A percentile compares a stretch with the other conserved stretches of the same genome.
phyloP scores from a whole-genome alignment of 2,113 vertebrate species.

The Centropus bengalensis region DNA sequence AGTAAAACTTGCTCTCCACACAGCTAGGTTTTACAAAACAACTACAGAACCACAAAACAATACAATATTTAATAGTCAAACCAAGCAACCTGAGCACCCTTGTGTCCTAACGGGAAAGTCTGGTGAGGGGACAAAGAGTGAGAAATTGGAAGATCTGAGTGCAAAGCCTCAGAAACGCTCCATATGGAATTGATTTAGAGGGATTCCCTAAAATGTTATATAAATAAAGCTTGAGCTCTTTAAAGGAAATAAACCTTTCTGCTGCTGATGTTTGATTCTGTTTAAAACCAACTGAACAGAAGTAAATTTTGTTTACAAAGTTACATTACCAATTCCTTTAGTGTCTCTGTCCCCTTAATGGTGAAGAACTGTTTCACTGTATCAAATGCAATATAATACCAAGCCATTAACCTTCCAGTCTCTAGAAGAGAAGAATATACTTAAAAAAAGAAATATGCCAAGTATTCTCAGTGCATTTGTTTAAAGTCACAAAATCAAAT shows the following conservation, averaged over 20 bases:
- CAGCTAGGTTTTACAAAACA: background rate
- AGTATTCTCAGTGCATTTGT: background rate
- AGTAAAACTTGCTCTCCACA: background rate
- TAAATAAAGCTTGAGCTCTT: background rate
- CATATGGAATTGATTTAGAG: background rate
- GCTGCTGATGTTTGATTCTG: background rate
- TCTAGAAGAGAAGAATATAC: constrained; percentile 76
- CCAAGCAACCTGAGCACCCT: background rate
- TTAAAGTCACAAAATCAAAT: background rate
- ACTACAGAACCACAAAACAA: background rate
- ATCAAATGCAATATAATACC: constrained; percentile 93
- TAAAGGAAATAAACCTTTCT: background rate
- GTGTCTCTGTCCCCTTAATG: constrained; percentile 85
- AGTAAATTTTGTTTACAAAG: constrained; percentile 30
- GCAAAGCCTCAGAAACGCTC: background rate
- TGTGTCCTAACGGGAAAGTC: background rate
- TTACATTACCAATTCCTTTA: constrained; percentile 88
- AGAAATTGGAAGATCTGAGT: background rate
- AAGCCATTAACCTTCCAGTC: constrained; percentile 91
- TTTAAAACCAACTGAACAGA: background rate
- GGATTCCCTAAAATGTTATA: background rate
- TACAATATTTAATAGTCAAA: background rate
- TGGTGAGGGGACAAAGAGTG: background rate
- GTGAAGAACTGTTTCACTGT: constrained; percentile 90
- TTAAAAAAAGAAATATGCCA: background rate